Conservation (phyloP, 2,888 invertebrate genomes). For the Crematogaster levior region DNA sequence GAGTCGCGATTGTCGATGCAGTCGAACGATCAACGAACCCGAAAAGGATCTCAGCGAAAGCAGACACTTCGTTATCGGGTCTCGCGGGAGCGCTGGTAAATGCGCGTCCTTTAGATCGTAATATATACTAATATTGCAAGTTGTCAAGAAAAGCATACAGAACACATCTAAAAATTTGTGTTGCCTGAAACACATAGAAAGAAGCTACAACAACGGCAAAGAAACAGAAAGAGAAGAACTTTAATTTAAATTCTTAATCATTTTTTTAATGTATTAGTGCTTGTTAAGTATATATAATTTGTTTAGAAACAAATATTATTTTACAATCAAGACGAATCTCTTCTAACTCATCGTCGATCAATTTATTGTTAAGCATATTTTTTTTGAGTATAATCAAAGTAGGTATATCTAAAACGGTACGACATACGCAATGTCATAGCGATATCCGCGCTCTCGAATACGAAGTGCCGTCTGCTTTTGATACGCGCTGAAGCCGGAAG, state of each 20-base stretch:
- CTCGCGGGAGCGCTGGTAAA: constrained; percentile 29
- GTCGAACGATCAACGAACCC: constrained; percentile 55
- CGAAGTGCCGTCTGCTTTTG: constrained; percentile 46
- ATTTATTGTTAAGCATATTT: too few relatives aligned
- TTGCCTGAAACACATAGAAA: not conserved
- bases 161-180: not conserved
- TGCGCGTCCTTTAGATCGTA: not conserved
- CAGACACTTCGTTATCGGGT: constrained; percentile 55
- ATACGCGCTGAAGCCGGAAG: constrained; percentile 32
- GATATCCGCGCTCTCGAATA: constrained; percentile 11
- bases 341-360: constrained; percentile 21
- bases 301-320: too few relatives aligned
- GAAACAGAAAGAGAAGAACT: not conserved
- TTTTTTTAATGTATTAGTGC: not conserved
- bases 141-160: not conserved
- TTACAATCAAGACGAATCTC: too few relatives aligned
- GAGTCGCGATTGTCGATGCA: constrained; percentile 61
- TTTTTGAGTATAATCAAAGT: not conserved
- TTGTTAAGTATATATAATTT: not conserved
- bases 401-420: too few relatives aligned
- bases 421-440: constrained; percentile 21
- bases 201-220: not conserved
- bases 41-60: constrained; percentile 25
- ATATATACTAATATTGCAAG: not conserved
- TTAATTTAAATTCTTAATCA: not conserved